Conservation (phyloP, 2,113 vertebrate species). For the Ploceus nigricollis region DNA sequence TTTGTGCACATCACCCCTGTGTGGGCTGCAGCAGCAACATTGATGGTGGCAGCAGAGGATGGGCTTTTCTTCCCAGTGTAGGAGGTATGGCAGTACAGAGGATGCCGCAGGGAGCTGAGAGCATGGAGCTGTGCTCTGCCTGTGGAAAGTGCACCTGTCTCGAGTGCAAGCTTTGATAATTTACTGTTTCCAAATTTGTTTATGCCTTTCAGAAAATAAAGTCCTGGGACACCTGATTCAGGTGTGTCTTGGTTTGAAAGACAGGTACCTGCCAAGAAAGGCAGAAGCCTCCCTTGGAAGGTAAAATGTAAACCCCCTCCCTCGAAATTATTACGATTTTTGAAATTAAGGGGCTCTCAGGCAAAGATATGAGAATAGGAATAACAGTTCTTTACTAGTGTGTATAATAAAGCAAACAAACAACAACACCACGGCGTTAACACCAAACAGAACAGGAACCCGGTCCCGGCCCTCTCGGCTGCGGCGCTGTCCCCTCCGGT, state of each 20-base stretch:
- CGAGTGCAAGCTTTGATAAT: not conserved
- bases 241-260: not conserved
- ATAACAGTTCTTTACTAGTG: not conserved
- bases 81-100: not conserved
- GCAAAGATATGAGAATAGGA: not conserved
- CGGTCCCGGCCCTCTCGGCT: not conserved
- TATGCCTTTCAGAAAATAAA: not conserved
- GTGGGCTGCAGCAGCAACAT: not conserved
- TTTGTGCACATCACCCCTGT: not conserved
- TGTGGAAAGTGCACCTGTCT: not conserved
- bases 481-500: not conserved
- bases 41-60: not conserved
- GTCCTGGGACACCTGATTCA: not conserved
- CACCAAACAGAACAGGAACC: not conserved
- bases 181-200: accelerated
- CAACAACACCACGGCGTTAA: not conserved
- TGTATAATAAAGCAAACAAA: not conserved
- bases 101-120: not conserved
- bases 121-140: not conserved
- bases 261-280: not conserved
- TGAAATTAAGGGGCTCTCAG: not conserved
- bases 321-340: not conserved
- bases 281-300: not conserved
- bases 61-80: not conserved
- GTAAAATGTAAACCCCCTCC: not conserved